phyloP scores from a whole-genome alignment of 2,113 vertebrate species.

The Aegypius monachus region DNA sequence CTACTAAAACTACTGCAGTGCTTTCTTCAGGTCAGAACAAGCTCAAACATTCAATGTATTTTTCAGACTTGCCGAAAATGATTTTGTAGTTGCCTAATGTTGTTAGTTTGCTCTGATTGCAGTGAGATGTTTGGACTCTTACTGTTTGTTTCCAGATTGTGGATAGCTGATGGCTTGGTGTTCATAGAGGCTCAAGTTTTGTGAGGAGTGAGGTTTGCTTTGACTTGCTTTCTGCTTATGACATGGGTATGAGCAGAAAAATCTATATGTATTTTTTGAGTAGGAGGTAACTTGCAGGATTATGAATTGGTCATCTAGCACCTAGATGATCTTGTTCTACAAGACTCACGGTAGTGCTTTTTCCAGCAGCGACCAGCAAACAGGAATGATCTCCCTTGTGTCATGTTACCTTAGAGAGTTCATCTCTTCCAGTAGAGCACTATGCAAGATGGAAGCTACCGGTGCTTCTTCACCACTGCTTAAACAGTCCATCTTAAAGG shows the following conservation, averaged over 20 bases:
- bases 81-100: neutral
- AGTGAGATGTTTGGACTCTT: neutral
- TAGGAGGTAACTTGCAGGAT: neutral
- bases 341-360: neutral
- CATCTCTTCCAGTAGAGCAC: neutral
- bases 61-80: neutral
- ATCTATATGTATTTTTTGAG: rapidly evolving
- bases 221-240: neutral
- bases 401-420: rapidly evolving
- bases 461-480: neutral
- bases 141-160: neutral
- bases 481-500: neutral
- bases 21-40: neutral
- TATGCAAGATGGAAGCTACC: rapidly evolving
- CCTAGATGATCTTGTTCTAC: neutral
- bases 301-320: neutral
- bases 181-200: neutral
- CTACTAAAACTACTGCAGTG: neutral
- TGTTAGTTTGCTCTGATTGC: neutral
- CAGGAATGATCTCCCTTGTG: neutral
- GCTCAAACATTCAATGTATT: neutral
- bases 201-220: neutral
- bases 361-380: neutral
- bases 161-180: neutral
- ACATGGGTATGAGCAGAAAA: neutral